These are phyloP conservation scores for Vulpes lagopus DNA, from an alignment of 2,113 vertebrate genomes.

Conservation along the genomic window DNA sequence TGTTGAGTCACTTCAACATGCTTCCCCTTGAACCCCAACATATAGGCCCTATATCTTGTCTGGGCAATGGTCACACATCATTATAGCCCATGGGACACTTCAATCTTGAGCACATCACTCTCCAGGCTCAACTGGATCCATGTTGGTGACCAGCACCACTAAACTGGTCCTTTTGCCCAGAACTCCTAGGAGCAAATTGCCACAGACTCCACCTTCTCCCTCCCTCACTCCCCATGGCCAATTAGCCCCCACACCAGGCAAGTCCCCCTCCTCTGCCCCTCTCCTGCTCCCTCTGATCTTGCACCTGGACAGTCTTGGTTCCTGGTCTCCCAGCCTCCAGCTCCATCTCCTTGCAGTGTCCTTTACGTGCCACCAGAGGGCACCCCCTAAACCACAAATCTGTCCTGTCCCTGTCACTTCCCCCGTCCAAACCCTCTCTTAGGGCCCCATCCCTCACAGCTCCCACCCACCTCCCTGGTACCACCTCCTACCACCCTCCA, in stretches of 20 bases:
- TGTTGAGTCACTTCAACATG: not conserved
- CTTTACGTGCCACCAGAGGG: not conserved
- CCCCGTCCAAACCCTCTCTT: not conserved
- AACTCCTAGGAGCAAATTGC: not conserved
- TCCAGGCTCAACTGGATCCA: not conserved
- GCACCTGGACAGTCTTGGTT: not conserved
- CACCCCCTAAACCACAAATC: not conserved
- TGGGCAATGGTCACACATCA: not conserved
- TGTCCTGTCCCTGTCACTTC: not conserved
- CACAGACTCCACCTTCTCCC: not conserved
- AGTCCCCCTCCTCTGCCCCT: not conserved
- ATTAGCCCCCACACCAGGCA: not conserved
- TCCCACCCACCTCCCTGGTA: not conserved
- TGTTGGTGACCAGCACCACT: not conserved
- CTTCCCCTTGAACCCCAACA: not conserved
- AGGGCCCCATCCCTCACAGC: not conserved
- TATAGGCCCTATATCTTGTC: not conserved
- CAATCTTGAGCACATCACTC: not conserved
- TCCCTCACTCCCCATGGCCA: not conserved
- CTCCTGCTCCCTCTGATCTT: not conserved
- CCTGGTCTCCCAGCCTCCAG: not conserved
- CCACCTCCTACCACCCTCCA: not conserved
- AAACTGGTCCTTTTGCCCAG: not conserved
- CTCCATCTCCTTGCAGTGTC: not conserved
- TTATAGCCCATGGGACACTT: not conserved